Evolutionary conservation across 2,888 invertebrate genomes (phyloP).

Genomic region (Icerya purchasi): DNA sequence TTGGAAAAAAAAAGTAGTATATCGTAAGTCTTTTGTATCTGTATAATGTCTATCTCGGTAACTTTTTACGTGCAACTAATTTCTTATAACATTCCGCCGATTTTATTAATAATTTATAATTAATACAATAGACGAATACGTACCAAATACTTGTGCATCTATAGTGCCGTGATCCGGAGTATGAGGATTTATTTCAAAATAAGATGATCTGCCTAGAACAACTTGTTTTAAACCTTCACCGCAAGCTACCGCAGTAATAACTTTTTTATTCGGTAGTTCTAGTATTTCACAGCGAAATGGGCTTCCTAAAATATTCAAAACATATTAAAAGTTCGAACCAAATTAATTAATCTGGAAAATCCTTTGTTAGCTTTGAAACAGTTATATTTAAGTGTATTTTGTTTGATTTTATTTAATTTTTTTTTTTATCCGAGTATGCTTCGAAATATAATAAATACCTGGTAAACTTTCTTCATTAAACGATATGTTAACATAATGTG

Average conservation of each 20-base stretch:
- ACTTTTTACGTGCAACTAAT: too few species aligned
- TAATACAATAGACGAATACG: too few species aligned
- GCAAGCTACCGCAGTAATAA: conserved; percentile 20
- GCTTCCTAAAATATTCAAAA: conserved; percentile 34
- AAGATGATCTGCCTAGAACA: conserved; percentile 28
- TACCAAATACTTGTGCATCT: conserved; percentile 30
- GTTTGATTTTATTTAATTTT: too few species aligned
- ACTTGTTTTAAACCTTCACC: conserved; percentile 21
- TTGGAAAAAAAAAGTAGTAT: too few species aligned
- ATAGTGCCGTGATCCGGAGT: conserved; percentile 23
- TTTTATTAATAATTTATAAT: too few species aligned
- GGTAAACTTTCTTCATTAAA: conserved; percentile 82
- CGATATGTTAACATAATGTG: conserved; percentile 80
- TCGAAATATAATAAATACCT: conserved; percentile 22
- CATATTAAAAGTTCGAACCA: not conserved
- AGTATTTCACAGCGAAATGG: conserved; percentile 62
- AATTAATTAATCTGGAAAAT: not conserved
- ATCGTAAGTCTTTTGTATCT: too few species aligned
- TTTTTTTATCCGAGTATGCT: not conserved
- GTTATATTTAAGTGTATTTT: too few species aligned
- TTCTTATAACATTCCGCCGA: too few species aligned
- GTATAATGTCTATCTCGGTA: too few species aligned
- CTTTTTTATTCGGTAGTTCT: conserved; percentile 27
- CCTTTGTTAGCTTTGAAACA: not conserved
- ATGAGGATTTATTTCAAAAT: conserved; percentile 27